These are phyloP conservation scores for Dromius quadrimaculatus DNA, from an alignment of 2,888 invertebrate species.

Conservation along the genomic window DNA sequence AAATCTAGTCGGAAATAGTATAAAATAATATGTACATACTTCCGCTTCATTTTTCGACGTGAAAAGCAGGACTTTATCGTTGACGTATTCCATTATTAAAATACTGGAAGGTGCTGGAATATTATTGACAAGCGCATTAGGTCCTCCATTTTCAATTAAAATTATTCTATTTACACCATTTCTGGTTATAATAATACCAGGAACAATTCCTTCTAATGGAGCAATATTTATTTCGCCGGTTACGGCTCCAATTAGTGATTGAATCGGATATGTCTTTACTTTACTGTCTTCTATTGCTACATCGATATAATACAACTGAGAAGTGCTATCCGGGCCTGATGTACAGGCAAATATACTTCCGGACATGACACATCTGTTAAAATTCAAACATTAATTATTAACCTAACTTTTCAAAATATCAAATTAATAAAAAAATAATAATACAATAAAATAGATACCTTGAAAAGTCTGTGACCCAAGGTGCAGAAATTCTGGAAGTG, in stretches of 20 bases:
- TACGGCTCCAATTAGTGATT: constrained; percentile 56
- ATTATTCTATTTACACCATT: constrained; percentile 36
- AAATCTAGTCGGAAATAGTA: too few species aligned
- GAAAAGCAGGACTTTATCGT: constrained; percentile 31
- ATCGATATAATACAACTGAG: constrained; percentile 74
- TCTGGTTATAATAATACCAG: constrained; percentile 41
- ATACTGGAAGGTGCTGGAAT: constrained; percentile 24
- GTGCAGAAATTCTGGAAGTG: constrained; percentile 71
- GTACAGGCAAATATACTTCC: constrained; percentile 76
- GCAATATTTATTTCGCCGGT: constrained; percentile 56
- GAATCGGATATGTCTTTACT: constrained; percentile 56
- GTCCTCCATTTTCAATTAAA: constrained; percentile 22
- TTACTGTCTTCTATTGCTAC: constrained; percentile 66
- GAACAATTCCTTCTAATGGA: constrained; percentile 44
- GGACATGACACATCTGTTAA: constrained; percentile 72
- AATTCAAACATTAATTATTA: neutral
- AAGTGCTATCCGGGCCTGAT: constrained; percentile 68
- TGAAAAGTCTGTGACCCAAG: constrained; percentile 69
- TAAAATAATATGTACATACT: constrained; percentile 3
- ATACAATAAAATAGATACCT: constrained; percentile 58
- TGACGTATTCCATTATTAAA: constrained; percentile 29
- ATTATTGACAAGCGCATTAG: constrained; percentile 29
- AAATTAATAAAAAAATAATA: neutral
- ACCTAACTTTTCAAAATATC: constrained; percentile 59
- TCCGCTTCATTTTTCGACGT: constrained; percentile 3